Evolutionary conservation across 2,113 vertebrate species (phyloP).

Genomic region (Pseudorasbora parva): DNA sequence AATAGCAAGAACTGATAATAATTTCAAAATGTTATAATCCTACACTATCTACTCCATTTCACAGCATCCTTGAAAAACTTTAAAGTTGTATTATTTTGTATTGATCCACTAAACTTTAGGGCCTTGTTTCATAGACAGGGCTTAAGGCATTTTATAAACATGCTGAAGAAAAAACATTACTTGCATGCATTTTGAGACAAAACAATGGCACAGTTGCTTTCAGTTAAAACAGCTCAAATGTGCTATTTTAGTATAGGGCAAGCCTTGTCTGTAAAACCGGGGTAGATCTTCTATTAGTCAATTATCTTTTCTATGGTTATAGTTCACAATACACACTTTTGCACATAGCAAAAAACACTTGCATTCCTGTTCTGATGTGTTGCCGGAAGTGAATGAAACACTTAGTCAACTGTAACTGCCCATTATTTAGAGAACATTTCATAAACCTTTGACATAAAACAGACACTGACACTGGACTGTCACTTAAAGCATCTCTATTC

Average conservation of each 20-base stretch:
- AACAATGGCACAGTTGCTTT: no score
- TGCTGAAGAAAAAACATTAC: no score
- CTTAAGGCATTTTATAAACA: no score
- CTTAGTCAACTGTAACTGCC: neutral
- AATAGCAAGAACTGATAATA: neutral
- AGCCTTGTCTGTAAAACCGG: no score
- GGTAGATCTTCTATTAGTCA: neutral
- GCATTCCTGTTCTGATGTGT: neutral
- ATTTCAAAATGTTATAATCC: neutral
- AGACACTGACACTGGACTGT: neutral
- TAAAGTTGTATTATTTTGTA: neutral
- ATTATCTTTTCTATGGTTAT: neutral
- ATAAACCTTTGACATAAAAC: neutral
- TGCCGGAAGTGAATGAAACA: neutral
- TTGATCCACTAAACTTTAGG: neutral
- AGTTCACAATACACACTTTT: neutral
- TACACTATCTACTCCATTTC: neutral
- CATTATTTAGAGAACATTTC: constrained; percentile 14
- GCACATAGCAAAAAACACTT: neutral
- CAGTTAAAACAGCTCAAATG: no score
- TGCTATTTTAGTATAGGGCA: no score
- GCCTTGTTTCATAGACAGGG: no score
- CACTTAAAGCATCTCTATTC: no score
- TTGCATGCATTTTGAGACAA: no score
- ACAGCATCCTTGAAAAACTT: neutral